Conservation (phyloP, 2,797 vertebrate species). For the Rhinogobio ventralis region DNA sequence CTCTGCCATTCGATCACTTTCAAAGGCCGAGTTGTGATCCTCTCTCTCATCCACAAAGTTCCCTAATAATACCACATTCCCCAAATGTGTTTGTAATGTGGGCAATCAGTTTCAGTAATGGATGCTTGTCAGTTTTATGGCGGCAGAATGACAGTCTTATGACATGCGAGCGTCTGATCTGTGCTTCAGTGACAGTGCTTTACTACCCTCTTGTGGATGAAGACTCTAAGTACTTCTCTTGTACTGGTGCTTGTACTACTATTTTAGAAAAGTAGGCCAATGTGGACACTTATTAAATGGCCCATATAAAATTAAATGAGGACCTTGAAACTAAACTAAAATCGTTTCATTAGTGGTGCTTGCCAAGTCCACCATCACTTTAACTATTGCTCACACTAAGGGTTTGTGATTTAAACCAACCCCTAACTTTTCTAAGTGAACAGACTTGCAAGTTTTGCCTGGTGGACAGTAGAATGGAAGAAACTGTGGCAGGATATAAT, state of each 20-base stretch:
- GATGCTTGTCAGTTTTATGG: conserved; percentile 88
- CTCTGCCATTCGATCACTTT: conserved; percentile 75
- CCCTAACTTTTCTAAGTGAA: not conserved
- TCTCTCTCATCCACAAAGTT: conserved; percentile 83
- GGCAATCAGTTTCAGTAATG: conserved; percentile 88
- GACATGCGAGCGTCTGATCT: conserved; percentile 72
- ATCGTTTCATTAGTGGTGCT: not conserved
- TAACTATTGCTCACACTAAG: not conserved
- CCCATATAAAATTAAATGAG: conserved; percentile 1
- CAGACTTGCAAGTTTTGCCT: not conserved
- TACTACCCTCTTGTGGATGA: conserved; percentile 76
- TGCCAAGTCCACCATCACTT: not conserved
- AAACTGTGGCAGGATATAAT: not conserved
- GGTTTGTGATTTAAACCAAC: not conserved
- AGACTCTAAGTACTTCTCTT: not conserved
- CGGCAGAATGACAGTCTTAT: conserved; percentile 81
- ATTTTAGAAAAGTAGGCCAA: conserved; percentile 3
- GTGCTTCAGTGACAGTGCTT: conserved; percentile 58
- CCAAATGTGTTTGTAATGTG: conserved; percentile 89
- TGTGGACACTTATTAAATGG: not conserved
- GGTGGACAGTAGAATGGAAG: not conserved
- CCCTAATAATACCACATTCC: conserved; percentile 85
- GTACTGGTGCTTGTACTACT: not conserved
- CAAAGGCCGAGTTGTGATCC: conserved; percentile 77
- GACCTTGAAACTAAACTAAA: conserved; percentile 10